phyloP scores from a whole-genome alignment of 2,113 vertebrate genomes.

The Cheilinus undulatus region DNA sequence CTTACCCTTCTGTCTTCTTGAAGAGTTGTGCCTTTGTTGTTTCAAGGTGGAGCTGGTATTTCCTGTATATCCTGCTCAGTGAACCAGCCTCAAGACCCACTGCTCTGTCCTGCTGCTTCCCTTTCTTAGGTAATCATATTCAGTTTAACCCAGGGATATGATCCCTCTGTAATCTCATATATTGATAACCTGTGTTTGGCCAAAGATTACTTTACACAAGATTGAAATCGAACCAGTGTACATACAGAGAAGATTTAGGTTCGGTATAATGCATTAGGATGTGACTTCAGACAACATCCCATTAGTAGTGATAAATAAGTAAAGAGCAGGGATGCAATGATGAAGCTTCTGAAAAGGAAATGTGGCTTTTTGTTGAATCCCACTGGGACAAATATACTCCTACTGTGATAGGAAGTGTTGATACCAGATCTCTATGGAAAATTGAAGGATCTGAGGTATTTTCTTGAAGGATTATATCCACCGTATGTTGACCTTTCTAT shows the following conservation, averaged over 20 bases:
- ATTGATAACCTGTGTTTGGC: not conserved
- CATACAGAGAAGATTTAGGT: not conserved
- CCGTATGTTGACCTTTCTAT: not conserved
- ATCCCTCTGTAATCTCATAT: not conserved
- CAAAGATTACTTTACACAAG: not conserved
- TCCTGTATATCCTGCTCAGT: slow-evolving; percentile 81
- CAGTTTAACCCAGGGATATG: not conserved
- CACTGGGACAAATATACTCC: slow-evolving; percentile 17
- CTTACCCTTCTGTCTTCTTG: slow-evolving; percentile 41
- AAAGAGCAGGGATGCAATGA: slow-evolving; percentile 59
- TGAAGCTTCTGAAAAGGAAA: slow-evolving; percentile 44
- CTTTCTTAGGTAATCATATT: slow-evolving; percentile 23
- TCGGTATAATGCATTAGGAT: slow-evolving; percentile 51
- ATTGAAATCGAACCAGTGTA: not conserved
- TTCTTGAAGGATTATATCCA: not conserved
- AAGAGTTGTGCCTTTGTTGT: slow-evolving; percentile 57
- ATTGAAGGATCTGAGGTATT: not conserved
- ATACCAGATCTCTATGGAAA: not conserved
- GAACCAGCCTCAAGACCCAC: slow-evolving; percentile 35
- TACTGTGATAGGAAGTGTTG: slow-evolving; percentile 1
- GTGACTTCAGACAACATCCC: slow-evolving; percentile 58
- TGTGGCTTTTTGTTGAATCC: slow-evolving; percentile 21
- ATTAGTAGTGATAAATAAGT: slow-evolving; percentile 80
- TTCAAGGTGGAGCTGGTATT: slow-evolving; percentile 80
- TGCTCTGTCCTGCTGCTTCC: slow-evolving; percentile 28